Evolutionary conservation across 2,797 vertebrate species (phyloP), one percentile per base, ranked within the genome.

Genomic region (Sebastes minor): DNA sequence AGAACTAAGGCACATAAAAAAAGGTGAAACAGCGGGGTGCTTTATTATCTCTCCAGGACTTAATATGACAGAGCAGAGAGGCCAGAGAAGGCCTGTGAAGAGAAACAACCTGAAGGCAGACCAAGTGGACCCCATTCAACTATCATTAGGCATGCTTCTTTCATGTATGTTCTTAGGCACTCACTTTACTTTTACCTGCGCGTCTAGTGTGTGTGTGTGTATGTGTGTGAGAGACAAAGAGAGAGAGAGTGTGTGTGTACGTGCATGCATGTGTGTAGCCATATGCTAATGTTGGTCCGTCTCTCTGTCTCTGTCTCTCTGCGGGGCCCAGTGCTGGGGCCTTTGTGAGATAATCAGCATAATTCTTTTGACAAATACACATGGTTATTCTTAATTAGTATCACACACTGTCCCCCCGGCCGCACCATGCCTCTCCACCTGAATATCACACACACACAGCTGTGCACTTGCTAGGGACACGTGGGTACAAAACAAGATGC

Each of bases 351-450:
- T 96, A 95, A 96, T 96, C 96, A 96, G 95, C 96, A 96, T 96
- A 96, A 96, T 96, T 96, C 93, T 95, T 96, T 93, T 96, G 95
- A 96, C 96, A 96, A 96, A 96, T 96, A 96, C 96, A 96, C 96
- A 96, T 96, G 96, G 95, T 96, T 96, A 96, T 96, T 96, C 96
- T 96, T 96, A 96, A 96, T 96, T 96, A 96, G 95, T 95, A 96
- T 96, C 96, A 96, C 94, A 94, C 90, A 93, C 88, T 94, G 92
- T 94, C 95, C 95, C 92, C 86, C 81, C 78, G 87, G 92, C 90
- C 79, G 85, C 91, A 92, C 94, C 88, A 85, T 92, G 94, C 88
- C 95, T 95, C 93, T 96, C 93, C 93, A 93, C 92, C 94, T 95
- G 94, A 95, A 95, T 92, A 95, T 95, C 93, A 92, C 78, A 42